Evolutionary conservation across 2,797 vertebrate genomes (phyloP).

Genomic region (Myotis vivesi): DNA sequence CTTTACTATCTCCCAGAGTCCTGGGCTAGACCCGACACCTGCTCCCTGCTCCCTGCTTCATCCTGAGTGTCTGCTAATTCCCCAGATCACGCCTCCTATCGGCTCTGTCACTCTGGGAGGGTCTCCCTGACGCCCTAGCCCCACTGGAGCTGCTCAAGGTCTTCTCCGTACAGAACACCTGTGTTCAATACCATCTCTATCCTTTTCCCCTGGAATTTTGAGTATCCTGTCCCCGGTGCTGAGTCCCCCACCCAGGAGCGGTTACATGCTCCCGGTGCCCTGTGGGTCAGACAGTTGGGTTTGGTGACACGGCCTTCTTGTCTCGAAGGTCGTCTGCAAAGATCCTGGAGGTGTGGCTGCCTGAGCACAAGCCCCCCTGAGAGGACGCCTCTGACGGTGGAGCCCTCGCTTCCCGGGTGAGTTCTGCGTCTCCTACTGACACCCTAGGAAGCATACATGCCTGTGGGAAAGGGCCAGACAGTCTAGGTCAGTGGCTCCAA

Average conservation of each 20-base stretch:
- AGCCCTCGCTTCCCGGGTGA: constrained; percentile 20
- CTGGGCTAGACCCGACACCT: too few relatives aligned
- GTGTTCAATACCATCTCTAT: rapidly evolving
- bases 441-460: neutral
- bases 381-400: neutral
- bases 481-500: too few relatives aligned
- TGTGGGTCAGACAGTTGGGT: rapidly evolving
- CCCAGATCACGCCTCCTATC: rapidly evolving
- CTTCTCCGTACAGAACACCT: rapidly evolving
- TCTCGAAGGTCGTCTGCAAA: neutral
- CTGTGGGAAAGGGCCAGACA: neutral
- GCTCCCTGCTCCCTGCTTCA: neutral
- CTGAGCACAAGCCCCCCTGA: neutral
- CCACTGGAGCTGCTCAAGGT: neutral
- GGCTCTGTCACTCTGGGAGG: neutral
- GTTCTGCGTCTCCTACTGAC: neutral
- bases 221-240: rapidly evolving
- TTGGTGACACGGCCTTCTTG: neutral
- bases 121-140: neutral
- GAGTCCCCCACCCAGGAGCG: neutral
- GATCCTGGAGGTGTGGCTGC: neutral
- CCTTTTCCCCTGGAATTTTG: rapidly evolving
- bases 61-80: rapidly evolving
- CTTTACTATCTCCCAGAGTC: rapidly evolving
- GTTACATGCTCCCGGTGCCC: rapidly evolving